Evolutionary conservation across 2,888 invertebrate species (phyloP).

Genomic region (Ptilodon capucinus): DNA sequence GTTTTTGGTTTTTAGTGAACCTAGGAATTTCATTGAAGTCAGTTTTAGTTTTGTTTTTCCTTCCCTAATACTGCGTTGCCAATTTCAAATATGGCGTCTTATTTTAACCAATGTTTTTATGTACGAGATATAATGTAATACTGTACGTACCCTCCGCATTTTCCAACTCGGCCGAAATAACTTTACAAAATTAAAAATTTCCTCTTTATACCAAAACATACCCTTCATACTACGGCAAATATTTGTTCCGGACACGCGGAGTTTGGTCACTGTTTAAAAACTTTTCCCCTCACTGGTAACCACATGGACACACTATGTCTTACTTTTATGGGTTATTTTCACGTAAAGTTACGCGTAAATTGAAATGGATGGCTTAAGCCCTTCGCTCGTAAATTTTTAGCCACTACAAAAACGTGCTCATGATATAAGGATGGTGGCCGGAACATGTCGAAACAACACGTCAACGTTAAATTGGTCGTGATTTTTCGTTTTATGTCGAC

Average conservation of each 20-base stretch:
- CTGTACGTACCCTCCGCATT: conserved; percentile 5
- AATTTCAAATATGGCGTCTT: too few species aligned
- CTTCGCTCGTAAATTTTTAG: too few species aligned
- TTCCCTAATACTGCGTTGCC: too few species aligned
- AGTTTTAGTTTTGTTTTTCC: too few species aligned
- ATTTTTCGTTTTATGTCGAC: too few species aligned
- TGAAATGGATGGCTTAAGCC: conserved; percentile 35
- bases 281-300: conserved; percentile 33
- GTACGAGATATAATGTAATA: background rate
- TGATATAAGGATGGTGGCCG: too few species aligned
- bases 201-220: conserved; percentile 19
- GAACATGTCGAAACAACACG: too few species aligned
- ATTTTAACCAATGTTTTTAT: too few species aligned
- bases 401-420: too few species aligned
- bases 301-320: conserved; percentile 24
- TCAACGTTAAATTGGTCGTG: too few species aligned
- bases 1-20: too few species aligned
- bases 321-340: conserved; percentile 31
- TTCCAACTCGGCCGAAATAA: conserved; percentile 27
- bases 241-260: conserved; percentile 28
- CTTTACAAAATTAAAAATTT: conserved; percentile 34
- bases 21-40: too few species aligned
- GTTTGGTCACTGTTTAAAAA: conserved; percentile 46
- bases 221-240: conserved; percentile 21
- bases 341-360: conserved; percentile 30